A percentile compares a stretch with the other conserved stretches of the same genome.
phyloP scores from a whole-genome alignment of 2,888 invertebrate genomes.

The Syrista parreyssii region DNA sequence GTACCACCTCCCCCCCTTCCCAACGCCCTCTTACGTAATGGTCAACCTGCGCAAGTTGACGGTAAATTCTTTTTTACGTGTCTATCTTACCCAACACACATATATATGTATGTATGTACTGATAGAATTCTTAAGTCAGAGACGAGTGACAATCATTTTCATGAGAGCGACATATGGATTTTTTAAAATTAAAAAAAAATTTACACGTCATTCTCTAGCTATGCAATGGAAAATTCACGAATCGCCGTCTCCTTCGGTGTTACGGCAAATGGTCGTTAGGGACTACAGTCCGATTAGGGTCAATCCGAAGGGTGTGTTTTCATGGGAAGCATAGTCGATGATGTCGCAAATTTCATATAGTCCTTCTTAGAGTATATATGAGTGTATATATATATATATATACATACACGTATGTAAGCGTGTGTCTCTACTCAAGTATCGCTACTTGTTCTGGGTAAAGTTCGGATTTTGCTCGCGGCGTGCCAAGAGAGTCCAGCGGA shows the following conservation, averaged over 20 bases:
- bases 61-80: conserved; percentile 22
- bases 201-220: too few relatives aligned
- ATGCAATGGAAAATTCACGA: neutral
- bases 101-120: neutral
- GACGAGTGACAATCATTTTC: neutral
- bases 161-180: neutral
- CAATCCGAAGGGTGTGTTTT: neutral
- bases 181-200: too few relatives aligned
- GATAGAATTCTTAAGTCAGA: neutral
- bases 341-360: neutral
- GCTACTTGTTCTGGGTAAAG: neutral
- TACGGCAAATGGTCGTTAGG: too few relatives aligned
- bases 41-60: conserved; percentile 21
- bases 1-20: neutral
- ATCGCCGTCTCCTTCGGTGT: fast-evolving
- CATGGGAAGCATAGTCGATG: neutral
- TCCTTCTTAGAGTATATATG: neutral
- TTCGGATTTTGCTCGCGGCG: neutral
- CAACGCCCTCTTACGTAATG: conserved; percentile 16
- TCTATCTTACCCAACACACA: conserved; percentile 13
- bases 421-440: neutral
- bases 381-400: too few relatives aligned
- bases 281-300: too few relatives aligned
- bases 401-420: neutral
- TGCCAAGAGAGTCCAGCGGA: conserved; percentile 9